Evolutionary conservation across 2,888 invertebrate genomes (phyloP).

Genomic region (Orthonychiurus folsomi): DNA sequence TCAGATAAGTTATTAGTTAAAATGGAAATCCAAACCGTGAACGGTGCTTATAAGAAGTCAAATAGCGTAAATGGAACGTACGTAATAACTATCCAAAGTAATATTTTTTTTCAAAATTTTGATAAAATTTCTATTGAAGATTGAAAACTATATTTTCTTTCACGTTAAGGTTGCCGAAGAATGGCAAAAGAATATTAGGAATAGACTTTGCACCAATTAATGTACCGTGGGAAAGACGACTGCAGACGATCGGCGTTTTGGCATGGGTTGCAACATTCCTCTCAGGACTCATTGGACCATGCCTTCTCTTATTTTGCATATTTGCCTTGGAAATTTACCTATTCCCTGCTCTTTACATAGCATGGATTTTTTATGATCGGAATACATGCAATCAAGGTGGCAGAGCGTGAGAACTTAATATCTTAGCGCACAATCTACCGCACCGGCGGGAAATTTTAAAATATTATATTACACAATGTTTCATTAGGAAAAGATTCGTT

Average conservation of each 20-base stretch:
- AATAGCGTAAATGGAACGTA: no score
- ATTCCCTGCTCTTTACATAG: constrained; percentile 53
- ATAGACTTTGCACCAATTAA: constrained; percentile 74
- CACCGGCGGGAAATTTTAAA: no score
- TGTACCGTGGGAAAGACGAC: constrained; percentile 64
- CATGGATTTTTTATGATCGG: constrained; percentile 60
- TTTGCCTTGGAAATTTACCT: constrained; percentile 46
- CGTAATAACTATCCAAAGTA: no score
- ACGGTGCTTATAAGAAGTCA: no score
- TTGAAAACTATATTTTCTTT: no score
- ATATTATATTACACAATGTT: no score
- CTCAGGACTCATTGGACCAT: constrained; percentile 43
- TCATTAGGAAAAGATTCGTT: constrained; percentile 50
- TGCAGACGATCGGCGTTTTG: constrained; percentile 69
- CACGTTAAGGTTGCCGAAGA: not conserved
- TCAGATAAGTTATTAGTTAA: no score
- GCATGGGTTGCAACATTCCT: constrained; percentile 53
- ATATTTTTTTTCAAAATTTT: no score
- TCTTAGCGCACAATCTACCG: no score
- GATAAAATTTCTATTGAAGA: no score
- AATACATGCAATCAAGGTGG: constrained; percentile 50
- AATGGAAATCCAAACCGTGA: no score
- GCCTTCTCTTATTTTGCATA: constrained; percentile 47
- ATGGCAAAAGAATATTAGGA: constrained; percentile 49
- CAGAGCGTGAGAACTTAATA: constrained; percentile 16